phyloP scores from a whole-genome alignment of 2,888 invertebrate species.

The Molorchus minor region DNA sequence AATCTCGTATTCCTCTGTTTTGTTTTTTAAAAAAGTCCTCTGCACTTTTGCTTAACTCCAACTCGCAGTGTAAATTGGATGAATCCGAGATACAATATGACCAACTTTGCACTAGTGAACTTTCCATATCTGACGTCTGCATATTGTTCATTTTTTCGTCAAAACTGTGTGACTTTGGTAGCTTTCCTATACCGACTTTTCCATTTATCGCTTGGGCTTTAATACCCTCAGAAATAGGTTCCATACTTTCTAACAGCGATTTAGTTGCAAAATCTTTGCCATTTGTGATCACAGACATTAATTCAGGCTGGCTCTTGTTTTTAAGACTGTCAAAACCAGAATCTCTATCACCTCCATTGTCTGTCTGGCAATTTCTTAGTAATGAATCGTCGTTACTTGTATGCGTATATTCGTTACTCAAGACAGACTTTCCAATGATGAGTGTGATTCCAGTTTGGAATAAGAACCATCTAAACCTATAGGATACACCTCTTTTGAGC shows the following conservation, averaged over 20 bases:
- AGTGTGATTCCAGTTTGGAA: conserved; percentile 56
- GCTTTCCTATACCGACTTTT: conserved; percentile 29
- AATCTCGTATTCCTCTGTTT: conserved; percentile 61
- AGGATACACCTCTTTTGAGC: conserved; percentile 61
- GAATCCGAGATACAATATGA: conserved; percentile 64
- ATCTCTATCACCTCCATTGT: conserved; percentile 48
- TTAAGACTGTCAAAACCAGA: conserved; percentile 57
- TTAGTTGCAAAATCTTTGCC: conserved; percentile 36
- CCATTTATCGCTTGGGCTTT: conserved; percentile 46
- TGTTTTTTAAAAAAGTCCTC: conserved; percentile 73
- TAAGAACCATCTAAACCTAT: conserved; percentile 60
- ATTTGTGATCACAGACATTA: conserved; percentile 33
- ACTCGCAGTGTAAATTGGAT: conserved; percentile 61
- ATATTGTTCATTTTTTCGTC: conserved; percentile 58
- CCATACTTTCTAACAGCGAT: conserved; percentile 56
- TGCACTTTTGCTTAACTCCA: conserved; percentile 70
- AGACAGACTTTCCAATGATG: conserved; percentile 57
- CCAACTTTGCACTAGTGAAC: conserved; percentile 67
- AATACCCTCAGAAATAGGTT: conserved; percentile 59
- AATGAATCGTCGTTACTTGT: conserved; percentile 52
- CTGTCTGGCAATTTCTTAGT: conserved; percentile 37
- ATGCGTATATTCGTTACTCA: conserved; percentile 55
- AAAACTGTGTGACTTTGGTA: conserved; percentile 60
- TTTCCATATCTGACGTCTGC: conserved; percentile 61
- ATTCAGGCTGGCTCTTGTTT: conserved; percentile 47